These are phyloP conservation scores for Ctenicera cuprea DNA, from an alignment of 2,888 invertebrate genomes.

Conservation along the genomic window DNA sequence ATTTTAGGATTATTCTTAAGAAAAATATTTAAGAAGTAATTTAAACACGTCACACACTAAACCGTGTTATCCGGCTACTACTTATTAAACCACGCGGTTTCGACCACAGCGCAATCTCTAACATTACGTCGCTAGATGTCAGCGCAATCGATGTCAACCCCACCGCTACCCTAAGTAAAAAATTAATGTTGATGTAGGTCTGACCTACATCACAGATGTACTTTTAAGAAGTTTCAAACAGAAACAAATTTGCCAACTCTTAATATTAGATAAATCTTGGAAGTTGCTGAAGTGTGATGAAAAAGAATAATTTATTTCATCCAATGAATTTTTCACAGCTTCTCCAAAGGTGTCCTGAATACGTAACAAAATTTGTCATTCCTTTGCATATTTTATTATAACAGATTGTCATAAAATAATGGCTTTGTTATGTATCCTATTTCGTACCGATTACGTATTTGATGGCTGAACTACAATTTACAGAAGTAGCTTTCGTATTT, in stretches of 20 bases:
- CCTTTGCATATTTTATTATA: no score
- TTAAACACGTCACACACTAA: slow-evolving; percentile 49
- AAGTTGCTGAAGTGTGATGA: neutral
- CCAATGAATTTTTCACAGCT: neutral
- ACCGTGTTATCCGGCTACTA: slow-evolving; percentile 53
- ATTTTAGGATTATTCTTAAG: neutral
- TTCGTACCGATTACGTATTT: no score
- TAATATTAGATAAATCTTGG: slow-evolving; percentile 16
- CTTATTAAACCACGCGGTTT: slow-evolving; percentile 55
- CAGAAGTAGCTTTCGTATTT: no score
- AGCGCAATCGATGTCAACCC: slow-evolving; percentile 56
- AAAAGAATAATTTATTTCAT: slow-evolving; percentile 1
- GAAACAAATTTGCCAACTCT: slow-evolving; percentile 9
- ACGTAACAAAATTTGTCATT: neutral
- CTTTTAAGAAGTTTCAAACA: slow-evolving; percentile 34
- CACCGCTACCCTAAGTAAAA: slow-evolving; percentile 48
- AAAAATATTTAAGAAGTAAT: slow-evolving; percentile 26
- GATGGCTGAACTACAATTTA: no score
- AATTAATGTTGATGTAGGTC: slow-evolving; percentile 54
- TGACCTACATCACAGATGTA: slow-evolving; percentile 45
- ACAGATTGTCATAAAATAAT: no score
- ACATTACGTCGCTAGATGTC: slow-evolving; percentile 62
- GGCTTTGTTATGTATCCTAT: no score
- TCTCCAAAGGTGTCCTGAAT: neutral
- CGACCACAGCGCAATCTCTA: slow-evolving; percentile 63